Base-by-base conservation (phyloP, 2,113 vertebrate species). In the Rhinoptilus africanus region DNA sequence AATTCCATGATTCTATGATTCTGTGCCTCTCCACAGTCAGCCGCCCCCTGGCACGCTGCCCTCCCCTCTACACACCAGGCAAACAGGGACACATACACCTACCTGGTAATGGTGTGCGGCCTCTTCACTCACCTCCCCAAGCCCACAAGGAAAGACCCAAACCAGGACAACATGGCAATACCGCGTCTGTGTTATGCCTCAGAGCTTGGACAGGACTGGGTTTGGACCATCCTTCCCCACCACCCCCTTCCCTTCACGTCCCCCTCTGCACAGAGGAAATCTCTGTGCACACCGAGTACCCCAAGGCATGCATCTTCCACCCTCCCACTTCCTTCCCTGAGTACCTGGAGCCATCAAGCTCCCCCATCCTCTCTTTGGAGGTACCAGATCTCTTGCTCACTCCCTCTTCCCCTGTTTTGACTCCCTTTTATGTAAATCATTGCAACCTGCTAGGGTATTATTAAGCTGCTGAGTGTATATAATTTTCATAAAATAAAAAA, bases 41-140 rank as follows among this genome's bases (percentile, higher is more conserved):
- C 12, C 6, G 2, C 18, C 13, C 14, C 5, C 2, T 0, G 0
- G 14, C 5, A 30, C 1, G 2, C 48, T 72, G 32, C 48, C 26
- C 34, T 45, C 10, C 2, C 3, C 22, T 88, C 47, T 56, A 13
- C 64, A 8, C 9, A 2, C 9, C 35, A 35, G 48, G 18, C 37
- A 82, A 14, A 34, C 16, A 2, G 2, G 30, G 57, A 22, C 21
- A 71, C n/a, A 28, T 28, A 15, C 8, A 51, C 34, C 41, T 26
- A 51, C 34, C 41, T 26, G 14, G 35, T 43, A 30, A 18, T 7
- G n/a, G 27, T 6, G 10, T 22, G 24, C 0, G 0, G 43, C 30
- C 67, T 41, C 66, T 30, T 20, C 57, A 48, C 5, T 47, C 27
- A n/a, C 24, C 2, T 0, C 27, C 45, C 17, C 23, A 24, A 9